Evolutionary conservation across 2,888 invertebrate species (phyloP), one percentile per base, ranked within the genome.

Genomic region (Apodemia zela): DNA sequence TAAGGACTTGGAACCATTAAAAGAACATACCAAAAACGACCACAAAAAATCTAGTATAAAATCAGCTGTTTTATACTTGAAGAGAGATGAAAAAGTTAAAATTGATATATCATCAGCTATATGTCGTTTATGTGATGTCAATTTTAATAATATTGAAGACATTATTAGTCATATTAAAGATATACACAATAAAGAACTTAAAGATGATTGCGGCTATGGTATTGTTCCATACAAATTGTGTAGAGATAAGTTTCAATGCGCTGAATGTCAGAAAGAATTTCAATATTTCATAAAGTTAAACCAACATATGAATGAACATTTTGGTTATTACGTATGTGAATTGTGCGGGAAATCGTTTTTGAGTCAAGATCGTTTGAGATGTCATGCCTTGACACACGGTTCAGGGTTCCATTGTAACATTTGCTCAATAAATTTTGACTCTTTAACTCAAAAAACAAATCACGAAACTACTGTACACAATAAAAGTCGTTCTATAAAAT

Each of bases 301-400:
- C 60, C 86, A 89, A 61, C 91, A 91, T 62, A 90, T 91, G 89
- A 91, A 91, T 63, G 70, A 73, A 6, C 91, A 91, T 65, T 91
- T 71, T 61, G 86, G 85, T 0, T 78, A 75, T 63, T 89, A 85
- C 38, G 77, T 90, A 0, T 91, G 91, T 63, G 90, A 90, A 45
- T 42, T 77, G 0, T 91, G 91, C 61, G 91, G 91, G 0, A 89
- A 88, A 63, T 83, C 84, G 0, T 91, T 90, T 49, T 62, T 90
- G 0, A 88, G 84, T 63, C 81, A 81, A 15, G 85, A 84, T 13
- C 70, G 91, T 0, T 64, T 91, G 8, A 67, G 87, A 10, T 82
- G 82, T n/a, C 91, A 91, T 64, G 67, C 77, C 0, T 42, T 82
- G 0, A 76, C 77, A 0, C 91, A 91, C 66, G 82, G 82, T 0